A percentile compares a stretch with the other conserved stretches of the same genome.
phyloP scores from a whole-genome alignment of 2,888 invertebrate species.

The Chrysotoxum bicinctum region DNA sequence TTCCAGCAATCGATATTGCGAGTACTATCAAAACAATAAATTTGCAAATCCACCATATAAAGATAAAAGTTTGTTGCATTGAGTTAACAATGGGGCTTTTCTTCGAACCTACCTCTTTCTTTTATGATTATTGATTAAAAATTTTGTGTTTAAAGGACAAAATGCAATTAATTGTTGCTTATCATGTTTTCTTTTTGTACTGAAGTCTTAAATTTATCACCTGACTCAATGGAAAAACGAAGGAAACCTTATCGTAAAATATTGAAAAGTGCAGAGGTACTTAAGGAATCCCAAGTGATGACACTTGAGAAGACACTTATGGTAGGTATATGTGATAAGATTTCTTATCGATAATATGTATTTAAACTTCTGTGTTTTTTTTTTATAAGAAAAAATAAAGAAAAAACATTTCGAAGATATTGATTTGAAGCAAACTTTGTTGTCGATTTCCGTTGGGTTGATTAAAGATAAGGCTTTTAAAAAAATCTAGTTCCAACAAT shows the following conservation, averaged over 20 bases:
- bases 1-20: neutral
- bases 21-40: conserved; percentile 30
- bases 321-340: neutral
- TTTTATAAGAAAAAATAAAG: neutral
- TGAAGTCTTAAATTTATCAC: neutral
- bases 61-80: neutral
- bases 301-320: conserved; percentile 10
- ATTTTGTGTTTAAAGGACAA: neutral
- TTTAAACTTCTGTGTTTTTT: conserved; percentile 15
- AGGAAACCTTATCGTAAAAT: neutral
- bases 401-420: neutral
- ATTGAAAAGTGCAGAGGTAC: neutral
- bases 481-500: neutral
- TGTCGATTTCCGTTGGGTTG: conserved; percentile 13
- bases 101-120: conserved; percentile 5
- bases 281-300: conserved; percentile 2
- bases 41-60: conserved; percentile 15
- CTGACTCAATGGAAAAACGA: neutral
- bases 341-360: neutral
- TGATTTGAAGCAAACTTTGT: neutral
- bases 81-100: conserved; percentile 20
- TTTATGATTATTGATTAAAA: neutral
- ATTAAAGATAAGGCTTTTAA: neutral
- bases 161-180: neutral
- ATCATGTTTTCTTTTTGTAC: conserved; percentile 7